These are phyloP conservation scores for Aporrectodea caliginosa DNA, from an alignment of 1,140 invertebrate species.

Conservation along the genomic window DNA sequence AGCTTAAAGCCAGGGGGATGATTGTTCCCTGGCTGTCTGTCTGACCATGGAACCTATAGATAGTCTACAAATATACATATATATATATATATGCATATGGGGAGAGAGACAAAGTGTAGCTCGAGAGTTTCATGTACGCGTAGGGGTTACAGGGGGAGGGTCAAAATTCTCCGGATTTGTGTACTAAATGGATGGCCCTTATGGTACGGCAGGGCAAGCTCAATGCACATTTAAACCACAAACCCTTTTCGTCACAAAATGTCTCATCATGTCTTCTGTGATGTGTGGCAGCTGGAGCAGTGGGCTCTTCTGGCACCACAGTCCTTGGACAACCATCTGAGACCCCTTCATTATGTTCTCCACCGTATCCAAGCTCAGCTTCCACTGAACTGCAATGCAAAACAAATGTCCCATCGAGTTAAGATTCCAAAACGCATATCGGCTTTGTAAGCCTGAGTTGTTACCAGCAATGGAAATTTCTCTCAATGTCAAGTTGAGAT, in stretches of 20 bases:
- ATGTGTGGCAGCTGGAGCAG: conserved; percentile 93
- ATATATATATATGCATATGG: no score
- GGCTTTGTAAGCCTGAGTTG: no score
- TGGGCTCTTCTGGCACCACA: conserved; percentile 91
- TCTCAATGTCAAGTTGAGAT: no score
- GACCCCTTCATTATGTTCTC: conserved; percentile 96
- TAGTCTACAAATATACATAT: no score
- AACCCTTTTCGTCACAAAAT: conserved; percentile 80
- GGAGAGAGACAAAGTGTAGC: no score
- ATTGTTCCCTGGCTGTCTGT: no score
- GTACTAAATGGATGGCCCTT: conserved; percentile 21
- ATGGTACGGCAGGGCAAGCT: no score
- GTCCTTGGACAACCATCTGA: conserved; percentile 92
- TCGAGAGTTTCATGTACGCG: background rate
- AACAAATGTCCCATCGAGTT: no score
- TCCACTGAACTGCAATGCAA: conserved; percentile 62
- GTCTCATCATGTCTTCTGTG: conserved; percentile 85
- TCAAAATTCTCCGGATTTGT: background rate
- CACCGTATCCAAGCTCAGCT: conserved; percentile 89
- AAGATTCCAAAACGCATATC: no score
- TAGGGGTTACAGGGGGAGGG: background rate
- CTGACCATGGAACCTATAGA: no score
- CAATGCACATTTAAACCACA: background rate
- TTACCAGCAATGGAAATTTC: no score
- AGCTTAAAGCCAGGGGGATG: no score